A percentile compares a stretch with the other conserved stretches of the same genome.
phyloP scores from a whole-genome alignment of 2,888 invertebrate species.

The Leucoptera coffeella region DNA sequence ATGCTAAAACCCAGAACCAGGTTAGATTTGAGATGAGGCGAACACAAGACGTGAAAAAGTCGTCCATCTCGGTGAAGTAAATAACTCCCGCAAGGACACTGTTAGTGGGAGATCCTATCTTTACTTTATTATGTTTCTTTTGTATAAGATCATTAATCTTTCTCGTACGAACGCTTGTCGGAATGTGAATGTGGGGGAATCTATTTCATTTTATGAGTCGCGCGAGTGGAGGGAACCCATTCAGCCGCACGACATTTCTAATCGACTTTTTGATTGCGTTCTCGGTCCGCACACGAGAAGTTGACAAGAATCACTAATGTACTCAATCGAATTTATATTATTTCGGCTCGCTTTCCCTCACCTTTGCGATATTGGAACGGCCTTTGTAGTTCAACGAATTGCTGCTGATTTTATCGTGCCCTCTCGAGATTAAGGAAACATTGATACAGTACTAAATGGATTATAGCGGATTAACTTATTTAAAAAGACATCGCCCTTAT shows the following conservation, averaged over 20 bases:
- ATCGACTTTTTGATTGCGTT: constrained; percentile 52
- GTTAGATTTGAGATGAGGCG: too few relatives aligned
- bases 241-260: constrained; percentile 49
- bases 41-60: constrained; percentile 40
- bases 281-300: constrained; percentile 24
- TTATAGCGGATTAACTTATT: too few relatives aligned
- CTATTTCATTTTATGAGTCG: constrained; percentile 53
- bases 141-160: constrained; percentile 50
- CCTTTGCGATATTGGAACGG: too few relatives aligned
- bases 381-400: too few relatives aligned
- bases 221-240: constrained; percentile 41
- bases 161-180: constrained; percentile 54
- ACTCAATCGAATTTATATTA: constrained; percentile 16
- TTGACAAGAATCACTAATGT: constrained; percentile 19
- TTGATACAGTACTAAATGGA: too few relatives aligned
- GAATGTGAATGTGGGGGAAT: constrained; percentile 54
- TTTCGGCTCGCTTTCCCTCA: too few relatives aligned
- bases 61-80: constrained; percentile 31
- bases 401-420: too few relatives aligned
- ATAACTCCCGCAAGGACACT: constrained; percentile 53
- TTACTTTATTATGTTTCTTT: constrained; percentile 53
- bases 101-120: constrained; percentile 53
- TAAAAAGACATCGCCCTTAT: too few relatives aligned
- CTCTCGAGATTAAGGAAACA: too few relatives aligned
- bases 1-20: too few relatives aligned